phyloP scores from a whole-genome alignment of 2,888 invertebrate species.

The Neelides folsomi region DNA sequence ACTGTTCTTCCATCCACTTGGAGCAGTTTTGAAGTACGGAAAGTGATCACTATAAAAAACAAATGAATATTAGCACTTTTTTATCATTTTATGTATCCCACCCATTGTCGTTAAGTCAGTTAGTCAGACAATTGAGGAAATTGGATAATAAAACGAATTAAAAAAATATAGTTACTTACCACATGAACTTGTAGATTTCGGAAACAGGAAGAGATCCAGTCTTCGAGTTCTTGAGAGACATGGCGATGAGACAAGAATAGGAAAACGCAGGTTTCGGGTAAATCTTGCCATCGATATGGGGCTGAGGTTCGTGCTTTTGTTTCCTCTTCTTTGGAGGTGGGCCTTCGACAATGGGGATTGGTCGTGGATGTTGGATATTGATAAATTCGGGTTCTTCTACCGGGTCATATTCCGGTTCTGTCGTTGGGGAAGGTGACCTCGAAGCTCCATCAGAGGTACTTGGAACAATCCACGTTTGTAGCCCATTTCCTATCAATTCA shows the following conservation, averaged over 20 bases:
- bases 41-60: constrained; percentile 72
- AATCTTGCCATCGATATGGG: constrained; percentile 42
- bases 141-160: no score
- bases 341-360: constrained; percentile 21
- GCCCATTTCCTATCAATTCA: constrained; percentile 20
- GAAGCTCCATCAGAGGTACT: constrained; percentile 6
- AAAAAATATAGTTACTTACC: constrained; percentile 48
- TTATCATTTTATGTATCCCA: no score
- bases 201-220: constrained; percentile 91
- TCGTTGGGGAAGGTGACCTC: constrained; percentile 24
- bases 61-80: no score
- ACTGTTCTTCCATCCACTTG: constrained; percentile 97
- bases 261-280: constrained; percentile 96
- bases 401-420: constrained; percentile 20
- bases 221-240: constrained; percentile 91
- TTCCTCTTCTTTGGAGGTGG: constrained; percentile 32
- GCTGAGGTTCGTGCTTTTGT: constrained; percentile 31
- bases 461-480: constrained; percentile 30
- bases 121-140: no score
- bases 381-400: constrained; percentile 32
- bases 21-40: constrained; percentile 96
- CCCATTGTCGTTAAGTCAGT: no score
- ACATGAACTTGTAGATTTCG: constrained; percentile 98
- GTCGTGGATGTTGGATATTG: constrained; percentile 10
- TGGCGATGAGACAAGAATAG: constrained; percentile 92